Evolutionary conservation across 2,888 invertebrate genomes (phyloP).

Genomic region (Rotaria sp.): DNA sequence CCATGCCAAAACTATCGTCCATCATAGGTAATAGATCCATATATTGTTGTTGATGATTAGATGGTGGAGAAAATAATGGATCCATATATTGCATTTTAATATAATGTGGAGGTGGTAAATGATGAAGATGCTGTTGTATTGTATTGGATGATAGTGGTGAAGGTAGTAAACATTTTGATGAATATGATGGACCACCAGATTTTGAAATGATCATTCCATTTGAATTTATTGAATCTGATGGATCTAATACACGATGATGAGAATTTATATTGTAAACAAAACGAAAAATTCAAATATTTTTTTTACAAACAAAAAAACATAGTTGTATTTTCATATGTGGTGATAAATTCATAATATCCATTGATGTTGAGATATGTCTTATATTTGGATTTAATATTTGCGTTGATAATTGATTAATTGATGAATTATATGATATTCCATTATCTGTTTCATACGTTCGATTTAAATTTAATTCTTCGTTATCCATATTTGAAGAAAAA

Average conservation of each 20-base stretch:
- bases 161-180: conserved; percentile 46
- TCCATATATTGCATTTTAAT: background rate
- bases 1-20: conserved; percentile 31
- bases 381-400: no score
- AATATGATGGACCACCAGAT: conserved; percentile 35
- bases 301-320: no score
- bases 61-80: conserved; percentile 32
- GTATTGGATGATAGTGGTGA: conserved; percentile 52
- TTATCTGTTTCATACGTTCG: background rate
- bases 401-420: no score
- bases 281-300: no score
- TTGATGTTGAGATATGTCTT: no score
- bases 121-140: conserved; percentile 8
- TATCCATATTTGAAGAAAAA: background rate
- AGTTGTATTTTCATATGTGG: no score
- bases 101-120: background rate
- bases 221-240: no score
- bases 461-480: conserved; percentile 38
- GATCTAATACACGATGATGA: no score
- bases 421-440: background rate
- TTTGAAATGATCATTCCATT: conserved; percentile 38
- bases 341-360: no score
- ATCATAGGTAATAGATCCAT: background rate
- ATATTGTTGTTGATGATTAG: conserved; percentile 42
- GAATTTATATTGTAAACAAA: no score